Percentiles rank a stretch among this genome's conserved stretches.
These are phyloP conservation scores for Barypeithes pellucidus DNA, from an alignment of 2,888 invertebrate species.

Conservation along the genomic window DNA sequence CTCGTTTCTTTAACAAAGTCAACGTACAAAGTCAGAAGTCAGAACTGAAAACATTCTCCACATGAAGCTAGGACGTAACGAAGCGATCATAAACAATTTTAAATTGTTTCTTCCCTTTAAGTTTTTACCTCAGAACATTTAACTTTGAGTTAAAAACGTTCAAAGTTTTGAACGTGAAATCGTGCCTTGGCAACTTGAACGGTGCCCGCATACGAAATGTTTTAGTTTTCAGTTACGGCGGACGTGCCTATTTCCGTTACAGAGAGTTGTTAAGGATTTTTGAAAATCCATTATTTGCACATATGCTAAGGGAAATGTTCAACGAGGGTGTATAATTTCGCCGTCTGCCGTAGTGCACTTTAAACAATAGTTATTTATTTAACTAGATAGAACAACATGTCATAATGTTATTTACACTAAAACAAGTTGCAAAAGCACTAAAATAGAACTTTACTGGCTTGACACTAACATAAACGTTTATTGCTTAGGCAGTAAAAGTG, in stretches of 20 bases:
- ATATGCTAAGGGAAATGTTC: background rate
- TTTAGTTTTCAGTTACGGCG: slow-evolving; percentile 41
- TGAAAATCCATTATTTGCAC: slow-evolving; percentile 15
- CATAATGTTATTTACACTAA: no score
- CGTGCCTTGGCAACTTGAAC: slow-evolving; percentile 35
- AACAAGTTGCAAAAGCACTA: no score
- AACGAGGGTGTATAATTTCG: background rate
- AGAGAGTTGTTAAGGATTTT: slow-evolving; percentile 28
- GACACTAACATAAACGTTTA: no score
- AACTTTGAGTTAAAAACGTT: slow-evolving; percentile 47
- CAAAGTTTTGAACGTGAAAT: slow-evolving; percentile 33
- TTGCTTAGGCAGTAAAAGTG: no score
- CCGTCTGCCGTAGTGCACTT: no score
- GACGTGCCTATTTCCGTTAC: slow-evolving; percentile 27
- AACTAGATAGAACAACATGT: no score
- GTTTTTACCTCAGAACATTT: slow-evolving; percentile 50
- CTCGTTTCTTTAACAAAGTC: background rate
- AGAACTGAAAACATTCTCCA: slow-evolving; percentile 47
- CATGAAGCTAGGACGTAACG: slow-evolving; percentile 50
- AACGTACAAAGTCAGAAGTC: slow-evolving; percentile 4
- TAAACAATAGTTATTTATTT: no score
- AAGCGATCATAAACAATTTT: slow-evolving; percentile 59
- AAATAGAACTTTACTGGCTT: no score
- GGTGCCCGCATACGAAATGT: slow-evolving; percentile 42
- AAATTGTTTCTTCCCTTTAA: slow-evolving; percentile 49